Percentiles rank a stretch among this genome's conserved stretches.
Evolutionary conservation across 1,140 invertebrate species (phyloP).

Genomic region (Amphibalanus amphitrite): DNA sequence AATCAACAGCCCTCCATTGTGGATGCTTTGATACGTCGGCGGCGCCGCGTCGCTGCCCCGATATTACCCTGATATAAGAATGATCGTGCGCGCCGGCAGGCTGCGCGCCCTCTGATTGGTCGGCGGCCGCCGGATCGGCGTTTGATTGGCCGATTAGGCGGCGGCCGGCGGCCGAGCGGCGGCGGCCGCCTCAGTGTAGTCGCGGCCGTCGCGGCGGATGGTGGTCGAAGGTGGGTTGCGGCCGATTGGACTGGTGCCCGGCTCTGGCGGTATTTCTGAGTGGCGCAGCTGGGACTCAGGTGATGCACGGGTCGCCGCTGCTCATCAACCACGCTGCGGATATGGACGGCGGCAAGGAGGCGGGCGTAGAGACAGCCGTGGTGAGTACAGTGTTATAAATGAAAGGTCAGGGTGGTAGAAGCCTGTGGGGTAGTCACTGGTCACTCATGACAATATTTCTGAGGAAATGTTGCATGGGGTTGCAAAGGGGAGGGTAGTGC

Average conservation of each 20-base stretch:
- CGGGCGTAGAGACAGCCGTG: neutral
- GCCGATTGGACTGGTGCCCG: neutral
- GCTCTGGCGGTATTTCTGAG: neutral
- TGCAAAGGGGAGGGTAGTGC: too few species aligned
- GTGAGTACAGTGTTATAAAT: neutral
- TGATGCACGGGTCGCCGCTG: neutral
- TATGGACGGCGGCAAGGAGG: neutral
- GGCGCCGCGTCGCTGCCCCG: too few species aligned
- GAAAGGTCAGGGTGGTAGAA: too few species aligned
- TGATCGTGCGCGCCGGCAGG: neutral
- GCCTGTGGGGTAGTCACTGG: too few species aligned
- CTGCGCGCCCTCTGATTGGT: neutral
- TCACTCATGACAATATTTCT: too few species aligned
- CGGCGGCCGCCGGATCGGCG: neutral
- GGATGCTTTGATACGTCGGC: neutral
- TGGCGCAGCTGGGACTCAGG: neutral
- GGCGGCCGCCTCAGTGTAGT: neutral
- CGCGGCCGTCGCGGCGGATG: too few species aligned
- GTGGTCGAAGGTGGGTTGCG: neutral
- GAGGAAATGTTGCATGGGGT: too few species aligned
- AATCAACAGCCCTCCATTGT: neutral
- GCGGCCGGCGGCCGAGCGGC: too few species aligned
- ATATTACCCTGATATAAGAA: conserved; percentile 1
- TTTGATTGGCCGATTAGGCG: neutral
- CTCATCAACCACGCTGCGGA: neutral